Percentiles rank a stretch among this genome's conserved stretches.
Conservation (phyloP, 2,113 vertebrate species). For the Ammodytes marinus region DNA sequence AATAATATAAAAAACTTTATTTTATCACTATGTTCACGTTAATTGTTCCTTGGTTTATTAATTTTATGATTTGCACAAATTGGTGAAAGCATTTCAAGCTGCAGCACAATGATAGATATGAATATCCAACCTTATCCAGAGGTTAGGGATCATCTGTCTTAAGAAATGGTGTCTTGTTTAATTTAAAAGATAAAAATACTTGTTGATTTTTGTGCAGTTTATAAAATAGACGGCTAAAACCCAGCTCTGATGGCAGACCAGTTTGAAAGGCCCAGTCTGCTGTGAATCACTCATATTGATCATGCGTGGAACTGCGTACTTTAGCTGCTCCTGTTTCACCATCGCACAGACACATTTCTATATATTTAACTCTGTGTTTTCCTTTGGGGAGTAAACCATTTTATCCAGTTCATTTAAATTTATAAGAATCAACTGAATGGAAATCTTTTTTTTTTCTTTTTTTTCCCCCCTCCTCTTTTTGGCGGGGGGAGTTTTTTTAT, state of each 20-base stretch:
- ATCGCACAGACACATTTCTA: slow-evolving; percentile 42
- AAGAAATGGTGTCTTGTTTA: too few relatives aligned
- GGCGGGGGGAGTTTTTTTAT: slow-evolving; percentile 88
- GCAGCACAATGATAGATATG: too few relatives aligned
- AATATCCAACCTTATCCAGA: too few relatives aligned
- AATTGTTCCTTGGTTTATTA: too few relatives aligned
- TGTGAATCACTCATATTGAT: slow-evolving; percentile 51
- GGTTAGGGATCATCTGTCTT: too few relatives aligned
- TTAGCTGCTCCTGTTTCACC: slow-evolving; percentile 52
- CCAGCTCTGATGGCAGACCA: not conserved
- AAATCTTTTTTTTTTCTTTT: slow-evolving; percentile 82
- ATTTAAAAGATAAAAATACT: too few relatives aligned
- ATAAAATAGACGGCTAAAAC: not conserved
- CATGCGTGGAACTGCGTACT: slow-evolving; percentile 14
- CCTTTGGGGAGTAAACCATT: slow-evolving; percentile 88
- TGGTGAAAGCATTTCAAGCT: too few relatives aligned
- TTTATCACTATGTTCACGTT: not conserved
- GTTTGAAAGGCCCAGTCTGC: not conserved
- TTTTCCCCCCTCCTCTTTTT: slow-evolving; percentile 70
- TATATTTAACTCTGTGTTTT: slow-evolving; percentile 81
- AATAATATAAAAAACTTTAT: not conserved
- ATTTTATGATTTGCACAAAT: too few relatives aligned
- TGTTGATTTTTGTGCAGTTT: not conserved
- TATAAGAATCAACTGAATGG: slow-evolving; percentile 94
- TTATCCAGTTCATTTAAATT: slow-evolving; percentile 93